Evolutionary conservation across 2,888 invertebrate genomes (phyloP).

Genomic region (Microplitis manilae): DNA sequence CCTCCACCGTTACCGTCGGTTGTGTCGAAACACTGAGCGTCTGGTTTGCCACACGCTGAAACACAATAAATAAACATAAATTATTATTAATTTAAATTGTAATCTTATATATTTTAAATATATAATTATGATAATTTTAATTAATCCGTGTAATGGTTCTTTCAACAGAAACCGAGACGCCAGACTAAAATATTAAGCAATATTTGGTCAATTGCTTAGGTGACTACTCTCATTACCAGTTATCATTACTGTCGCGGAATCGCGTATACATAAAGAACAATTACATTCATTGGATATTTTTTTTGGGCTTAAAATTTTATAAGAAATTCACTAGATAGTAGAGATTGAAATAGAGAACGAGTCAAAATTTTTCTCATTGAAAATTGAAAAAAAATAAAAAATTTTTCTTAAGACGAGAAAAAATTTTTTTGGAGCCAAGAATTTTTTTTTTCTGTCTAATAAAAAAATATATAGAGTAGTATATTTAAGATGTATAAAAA

Average conservation of each 20-base stretch:
- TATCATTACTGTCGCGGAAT: not conserved
- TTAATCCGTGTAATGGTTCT: not conserved
- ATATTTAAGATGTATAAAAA: conserved; percentile 5
- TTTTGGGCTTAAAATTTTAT: no score
- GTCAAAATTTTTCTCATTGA: no score
- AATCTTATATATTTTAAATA: not conserved
- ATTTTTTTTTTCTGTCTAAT: not conserved
- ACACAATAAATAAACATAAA: conserved; percentile 50
- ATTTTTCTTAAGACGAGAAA: no score
- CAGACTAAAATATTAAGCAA: conserved; percentile 37
- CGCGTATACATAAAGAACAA: no score
- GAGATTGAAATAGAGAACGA: no score
- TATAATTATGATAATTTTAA: conserved; percentile 15
- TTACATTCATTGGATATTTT: no score
- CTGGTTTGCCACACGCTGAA: conserved; percentile 71
- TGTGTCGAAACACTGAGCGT: conserved; percentile 71
- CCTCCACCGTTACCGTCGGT: conserved; percentile 70
- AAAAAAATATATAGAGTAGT: not conserved
- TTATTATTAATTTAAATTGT: not conserved
- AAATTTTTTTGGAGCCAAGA: no score
- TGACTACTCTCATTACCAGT: conserved; percentile 10
- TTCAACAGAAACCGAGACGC: conserved; percentile 42
- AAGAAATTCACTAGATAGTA: no score
- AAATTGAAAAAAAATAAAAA: no score
- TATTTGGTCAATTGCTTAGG: conserved; percentile 51